Evolutionary conservation across 2,113 vertebrate species (phyloP).

Genomic region (Cranoglanis bouderius): DNA sequence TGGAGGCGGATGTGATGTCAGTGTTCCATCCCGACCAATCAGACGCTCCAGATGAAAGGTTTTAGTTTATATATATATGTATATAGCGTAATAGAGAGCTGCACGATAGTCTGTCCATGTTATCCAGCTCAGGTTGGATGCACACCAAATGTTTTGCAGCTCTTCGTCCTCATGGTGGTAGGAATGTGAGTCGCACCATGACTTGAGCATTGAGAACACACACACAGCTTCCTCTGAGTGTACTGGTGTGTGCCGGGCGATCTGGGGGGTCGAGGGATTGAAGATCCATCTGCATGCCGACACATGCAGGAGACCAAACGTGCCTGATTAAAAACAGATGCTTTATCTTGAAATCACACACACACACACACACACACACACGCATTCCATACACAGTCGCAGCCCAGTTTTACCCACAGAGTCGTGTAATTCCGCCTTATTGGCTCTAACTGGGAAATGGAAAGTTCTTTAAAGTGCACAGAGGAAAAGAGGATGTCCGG

Average conservation of each 20-base stretch:
- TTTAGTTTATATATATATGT: background rate
- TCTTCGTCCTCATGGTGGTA: slow-evolving; percentile 14
- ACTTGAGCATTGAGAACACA: background rate
- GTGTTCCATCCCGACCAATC: background rate
- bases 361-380: slow-evolving; percentile 14
- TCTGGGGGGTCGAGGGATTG: slow-evolving; percentile 46
- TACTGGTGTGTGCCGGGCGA: slow-evolving; percentile 24
- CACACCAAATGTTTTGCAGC: background rate
- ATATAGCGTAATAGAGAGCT: background rate
- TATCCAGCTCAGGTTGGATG: background rate
- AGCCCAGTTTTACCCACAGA: background rate
- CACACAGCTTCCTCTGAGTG: slow-evolving; percentile 5
- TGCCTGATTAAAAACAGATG: slow-evolving; percentile 39
- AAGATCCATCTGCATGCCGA: slow-evolving; percentile 57
- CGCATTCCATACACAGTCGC: background rate
- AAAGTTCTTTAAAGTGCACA: slow-evolving; percentile 40
- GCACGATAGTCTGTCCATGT: background rate
- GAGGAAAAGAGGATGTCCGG: slow-evolving; percentile 45
- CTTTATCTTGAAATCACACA: slow-evolving; percentile 19
- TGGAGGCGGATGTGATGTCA: background rate
- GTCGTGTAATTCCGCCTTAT: background rate
- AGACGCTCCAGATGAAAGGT: background rate
- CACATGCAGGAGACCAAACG: slow-evolving; percentile 49
- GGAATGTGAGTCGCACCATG: background rate
- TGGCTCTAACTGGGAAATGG: background rate